Evolutionary conservation across 2,797 vertebrate genomes (phyloP).

Genomic region (Steatocranus sp.): DNA sequence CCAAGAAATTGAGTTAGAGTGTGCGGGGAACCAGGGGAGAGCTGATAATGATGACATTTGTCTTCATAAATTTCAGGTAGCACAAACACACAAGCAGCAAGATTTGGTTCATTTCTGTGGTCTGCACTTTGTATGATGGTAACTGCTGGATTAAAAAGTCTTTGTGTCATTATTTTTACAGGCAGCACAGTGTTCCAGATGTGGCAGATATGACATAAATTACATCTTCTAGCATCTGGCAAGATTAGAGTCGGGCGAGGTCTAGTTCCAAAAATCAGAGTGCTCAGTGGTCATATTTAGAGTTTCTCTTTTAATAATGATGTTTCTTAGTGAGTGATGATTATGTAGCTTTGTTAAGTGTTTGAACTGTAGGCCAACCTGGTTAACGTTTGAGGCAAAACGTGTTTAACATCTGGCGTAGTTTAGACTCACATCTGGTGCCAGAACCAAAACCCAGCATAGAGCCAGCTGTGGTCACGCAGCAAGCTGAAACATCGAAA

Average conservation of each 20-base stretch:
- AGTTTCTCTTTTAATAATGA: not conserved
- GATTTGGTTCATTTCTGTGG: not conserved
- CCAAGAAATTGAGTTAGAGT: not conserved
- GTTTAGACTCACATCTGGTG: not conserved
- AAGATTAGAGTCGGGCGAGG: not conserved
- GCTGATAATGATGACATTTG: not conserved
- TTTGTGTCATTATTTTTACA: rapidly evolving
- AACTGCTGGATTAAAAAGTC: not conserved
- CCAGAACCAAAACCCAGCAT: not conserved
- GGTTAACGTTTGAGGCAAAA: not conserved
- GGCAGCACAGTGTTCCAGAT: rapidly evolving
- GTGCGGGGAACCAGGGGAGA: not conserved
- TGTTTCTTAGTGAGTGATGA: rapidly evolving
- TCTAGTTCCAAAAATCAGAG: not conserved
- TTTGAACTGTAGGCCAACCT: not conserved
- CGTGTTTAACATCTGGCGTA: not conserved
- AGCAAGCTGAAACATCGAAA: not conserved
- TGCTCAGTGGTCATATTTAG: not conserved
- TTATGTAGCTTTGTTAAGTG: not conserved
- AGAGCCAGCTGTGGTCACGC: rapidly evolving
- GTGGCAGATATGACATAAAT: not conserved
- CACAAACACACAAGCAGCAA: not conserved
- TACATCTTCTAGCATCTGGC: rapidly evolving
- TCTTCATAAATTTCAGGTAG: not conserved
- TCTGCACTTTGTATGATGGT: not conserved